Conservation (phyloP, 2,888 invertebrate genomes). For the Nemurella pictetii region DNA sequence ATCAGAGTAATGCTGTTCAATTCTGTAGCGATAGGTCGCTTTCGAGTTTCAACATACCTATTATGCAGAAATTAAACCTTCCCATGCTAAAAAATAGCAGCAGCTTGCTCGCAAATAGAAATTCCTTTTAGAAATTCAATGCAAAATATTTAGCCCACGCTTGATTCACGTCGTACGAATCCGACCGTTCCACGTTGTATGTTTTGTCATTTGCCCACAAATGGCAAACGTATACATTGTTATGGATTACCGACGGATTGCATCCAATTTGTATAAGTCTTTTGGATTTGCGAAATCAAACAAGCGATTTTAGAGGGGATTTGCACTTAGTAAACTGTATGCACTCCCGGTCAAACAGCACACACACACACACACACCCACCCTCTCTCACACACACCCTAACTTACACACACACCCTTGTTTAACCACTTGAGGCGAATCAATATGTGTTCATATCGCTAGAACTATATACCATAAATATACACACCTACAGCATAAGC, state of each 20-base stretch:
- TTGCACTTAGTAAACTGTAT: neutral
- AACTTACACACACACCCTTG: neutral
- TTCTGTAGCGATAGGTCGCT: too few species aligned
- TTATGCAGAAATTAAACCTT: too few species aligned
- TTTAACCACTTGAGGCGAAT: neutral
- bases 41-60: too few species aligned
- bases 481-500: neutral
- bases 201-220: neutral
- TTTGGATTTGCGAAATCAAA: neutral
- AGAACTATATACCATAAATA: neutral
- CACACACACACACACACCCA: neutral
- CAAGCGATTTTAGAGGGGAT: neutral
- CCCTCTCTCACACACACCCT: too few species aligned
- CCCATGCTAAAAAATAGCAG: too few species aligned
- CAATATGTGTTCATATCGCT: neutral
- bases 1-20: too few species aligned
- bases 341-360: neutral
- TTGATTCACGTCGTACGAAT: neutral
- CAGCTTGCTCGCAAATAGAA: too few species aligned
- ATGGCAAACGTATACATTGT: neutral
- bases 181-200: neutral
- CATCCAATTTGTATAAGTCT: neutral
- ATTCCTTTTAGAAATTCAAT: neutral
- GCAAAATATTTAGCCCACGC: neutral
- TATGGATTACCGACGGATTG: neutral